Percentiles rank a stretch among this genome's conserved stretches.
These are phyloP conservation scores for Brachylomia viminalis DNA, from an alignment of 2,888 invertebrate species.

Conservation along the genomic window DNA sequence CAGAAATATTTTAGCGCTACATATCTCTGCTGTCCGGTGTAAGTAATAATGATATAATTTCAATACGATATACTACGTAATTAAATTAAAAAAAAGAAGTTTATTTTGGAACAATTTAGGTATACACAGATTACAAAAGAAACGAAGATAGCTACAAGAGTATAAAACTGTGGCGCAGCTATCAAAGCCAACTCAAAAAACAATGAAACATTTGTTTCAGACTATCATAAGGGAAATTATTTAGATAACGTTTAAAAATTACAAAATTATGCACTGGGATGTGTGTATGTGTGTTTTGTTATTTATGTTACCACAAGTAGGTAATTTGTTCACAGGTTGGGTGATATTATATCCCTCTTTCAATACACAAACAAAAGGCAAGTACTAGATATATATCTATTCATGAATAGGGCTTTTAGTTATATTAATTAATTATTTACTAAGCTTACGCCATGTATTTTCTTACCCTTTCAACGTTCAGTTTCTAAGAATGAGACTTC, in stretches of 20 bases:
- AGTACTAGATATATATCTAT: neutral
- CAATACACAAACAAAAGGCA: neutral
- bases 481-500: neutral
- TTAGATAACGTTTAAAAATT: too few species aligned
- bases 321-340: neutral
- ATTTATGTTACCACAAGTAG: too few species aligned
- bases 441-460: neutral
- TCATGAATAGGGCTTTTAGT: neutral
- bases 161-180: too few species aligned
- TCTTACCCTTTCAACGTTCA: neutral
- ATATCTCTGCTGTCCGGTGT: neutral
- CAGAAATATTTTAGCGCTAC: neutral
- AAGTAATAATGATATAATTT: neutral
- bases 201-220: too few species aligned
- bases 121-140: too few species aligned
- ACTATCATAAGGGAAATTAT: too few species aligned
- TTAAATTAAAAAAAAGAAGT: too few species aligned
- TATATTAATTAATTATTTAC: neutral
- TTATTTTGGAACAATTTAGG: too few species aligned
- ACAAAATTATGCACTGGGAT: too few species aligned
- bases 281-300: too few species aligned
- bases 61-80: neutral
- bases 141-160: too few species aligned
- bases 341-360: neutral
- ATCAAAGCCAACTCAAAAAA: too few species aligned